Evolutionary conservation across 2,797 vertebrate species (phyloP).

Genomic region (Chaenodraco wilsoni): DNA sequence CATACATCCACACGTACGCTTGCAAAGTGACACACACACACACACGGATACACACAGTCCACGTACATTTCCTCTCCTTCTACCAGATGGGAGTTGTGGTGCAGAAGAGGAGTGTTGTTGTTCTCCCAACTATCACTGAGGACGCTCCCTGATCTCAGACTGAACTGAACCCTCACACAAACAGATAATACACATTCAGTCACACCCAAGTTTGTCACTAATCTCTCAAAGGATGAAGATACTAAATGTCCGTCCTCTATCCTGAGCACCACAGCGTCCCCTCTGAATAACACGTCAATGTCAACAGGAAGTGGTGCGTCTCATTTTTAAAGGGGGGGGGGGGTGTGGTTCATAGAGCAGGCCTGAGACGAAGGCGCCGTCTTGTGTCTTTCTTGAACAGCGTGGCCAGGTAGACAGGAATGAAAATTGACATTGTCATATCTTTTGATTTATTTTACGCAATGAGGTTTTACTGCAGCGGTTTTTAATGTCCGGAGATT

Average conservation of each 20-base stretch:
- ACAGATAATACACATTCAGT: slow-evolving; percentile 37
- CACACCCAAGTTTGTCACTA: slow-evolving; percentile 52
- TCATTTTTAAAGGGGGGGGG: slow-evolving; percentile 27
- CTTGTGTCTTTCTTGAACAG: slow-evolving; percentile 54
- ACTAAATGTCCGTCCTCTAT: slow-evolving; percentile 55
- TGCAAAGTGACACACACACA: slow-evolving; percentile 36
- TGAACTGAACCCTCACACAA: slow-evolving; percentile 51
- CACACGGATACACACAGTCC: slow-evolving; percentile 34
- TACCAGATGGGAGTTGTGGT: slow-evolving; percentile 51
- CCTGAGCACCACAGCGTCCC: slow-evolving; percentile 37
- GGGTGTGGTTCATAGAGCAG: slow-evolving; percentile 22
- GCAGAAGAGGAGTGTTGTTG: slow-evolving; percentile 48
- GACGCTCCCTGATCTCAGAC: slow-evolving; percentile 43
- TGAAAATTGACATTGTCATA: slow-evolving; percentile 69
- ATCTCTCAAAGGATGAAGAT: slow-evolving; percentile 62
- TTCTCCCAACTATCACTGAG: slow-evolving; percentile 38
- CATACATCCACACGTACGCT: slow-evolving; percentile 49
- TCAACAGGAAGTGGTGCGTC: slow-evolving; percentile 57
- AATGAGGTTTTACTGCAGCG: slow-evolving; percentile 58
- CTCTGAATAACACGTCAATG: slow-evolving; percentile 49
- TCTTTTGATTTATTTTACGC: slow-evolving; percentile 65
- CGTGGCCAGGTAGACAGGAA: slow-evolving; percentile 65
- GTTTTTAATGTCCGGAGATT: slow-evolving; percentile 60
- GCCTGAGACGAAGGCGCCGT: slow-evolving; percentile 42
- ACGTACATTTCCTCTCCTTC: slow-evolving; percentile 47